These are phyloP conservation scores for Lucilia sericata DNA, from an alignment of 1,140 invertebrate genomes.

Conservation along the genomic window DNA sequence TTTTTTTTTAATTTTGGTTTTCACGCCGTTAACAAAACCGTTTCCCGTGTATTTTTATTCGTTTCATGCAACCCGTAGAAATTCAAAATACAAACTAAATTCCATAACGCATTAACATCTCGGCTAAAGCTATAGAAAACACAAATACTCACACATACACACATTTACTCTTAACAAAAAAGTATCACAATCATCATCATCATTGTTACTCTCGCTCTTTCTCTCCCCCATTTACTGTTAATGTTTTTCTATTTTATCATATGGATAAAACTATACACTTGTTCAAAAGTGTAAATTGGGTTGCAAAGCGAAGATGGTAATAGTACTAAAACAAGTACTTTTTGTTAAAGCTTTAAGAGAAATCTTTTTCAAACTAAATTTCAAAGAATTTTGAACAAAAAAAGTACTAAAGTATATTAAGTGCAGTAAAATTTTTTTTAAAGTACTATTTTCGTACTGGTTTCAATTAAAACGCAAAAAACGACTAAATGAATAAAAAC, in stretches of 20 bases:
- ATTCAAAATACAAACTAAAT: slow-evolving; percentile 67
- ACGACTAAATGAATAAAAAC: too few species aligned
- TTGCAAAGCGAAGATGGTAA: background rate
- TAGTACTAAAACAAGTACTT: too few species aligned
- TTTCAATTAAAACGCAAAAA: too few species aligned
- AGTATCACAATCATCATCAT: slow-evolving; percentile 19
- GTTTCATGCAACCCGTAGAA: slow-evolving; percentile 58
- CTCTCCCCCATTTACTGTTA: background rate
- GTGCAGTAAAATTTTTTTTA: too few species aligned
- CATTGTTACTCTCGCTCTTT: slow-evolving; percentile 5
- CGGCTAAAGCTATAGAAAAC: slow-evolving; percentile 46
- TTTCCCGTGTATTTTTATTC: background rate
- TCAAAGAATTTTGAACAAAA: too few species aligned
- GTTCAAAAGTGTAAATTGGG: background rate
- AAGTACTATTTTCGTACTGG: too few species aligned
- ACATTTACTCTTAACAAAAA: slow-evolving; percentile 13
- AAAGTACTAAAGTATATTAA: too few species aligned
- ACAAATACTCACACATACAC: background rate
- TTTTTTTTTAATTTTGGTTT: background rate
- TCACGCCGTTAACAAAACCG: background rate
- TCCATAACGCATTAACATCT: slow-evolving; percentile 55
- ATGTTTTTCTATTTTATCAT: background rate
- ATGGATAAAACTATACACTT: slow-evolving; percentile 30
- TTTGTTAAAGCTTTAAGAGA: too few species aligned
- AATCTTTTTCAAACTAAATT: too few species aligned